Conservation (phyloP, 1,140 invertebrate genomes). For the Diuraphis noxia region DNA sequence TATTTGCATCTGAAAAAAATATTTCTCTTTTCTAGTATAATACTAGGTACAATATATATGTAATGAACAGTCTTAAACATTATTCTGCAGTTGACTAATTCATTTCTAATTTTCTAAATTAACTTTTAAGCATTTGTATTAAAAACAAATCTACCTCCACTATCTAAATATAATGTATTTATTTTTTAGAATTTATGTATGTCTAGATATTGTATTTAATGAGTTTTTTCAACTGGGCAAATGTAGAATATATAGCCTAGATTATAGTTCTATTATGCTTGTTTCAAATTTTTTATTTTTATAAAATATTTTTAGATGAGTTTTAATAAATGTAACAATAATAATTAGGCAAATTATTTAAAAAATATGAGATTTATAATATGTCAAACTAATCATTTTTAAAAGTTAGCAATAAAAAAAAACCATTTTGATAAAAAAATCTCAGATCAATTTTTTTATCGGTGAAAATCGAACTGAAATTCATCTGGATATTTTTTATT, state of each 20-base stretch:
- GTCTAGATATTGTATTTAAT: constrained; percentile 30
- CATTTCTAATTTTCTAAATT: neutral
- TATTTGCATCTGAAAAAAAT: constrained; percentile 18
- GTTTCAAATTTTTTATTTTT: constrained; percentile 52
- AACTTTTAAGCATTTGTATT: neutral
- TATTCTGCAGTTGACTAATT: neutral
- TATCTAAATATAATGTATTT: constrained; percentile 30
- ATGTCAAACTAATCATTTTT: neutral
- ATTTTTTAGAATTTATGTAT: constrained; percentile 7
- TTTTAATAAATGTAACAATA: constrained; percentile 22
- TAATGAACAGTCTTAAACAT: constrained; percentile 16
- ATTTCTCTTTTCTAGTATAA: constrained; percentile 1
- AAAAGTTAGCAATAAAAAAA: neutral
- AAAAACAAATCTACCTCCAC: constrained; percentile 45
- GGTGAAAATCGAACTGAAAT: neutral
- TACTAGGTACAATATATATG: neutral
- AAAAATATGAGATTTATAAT: constrained; percentile 12
- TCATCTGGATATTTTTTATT: neutral
- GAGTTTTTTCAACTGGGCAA: constrained; percentile 13
- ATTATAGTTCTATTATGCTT: constrained; percentile 31
- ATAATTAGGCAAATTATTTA: constrained; percentile 8
- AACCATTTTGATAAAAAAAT: neutral
- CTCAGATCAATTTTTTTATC: neutral
- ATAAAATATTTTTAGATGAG: constrained; percentile 41
- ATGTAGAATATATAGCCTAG: constrained; percentile 28